phyloP scores from a whole-genome alignment of 37 sponge, comb jelly and placozoan species.

The Beroe ovata region DNA sequence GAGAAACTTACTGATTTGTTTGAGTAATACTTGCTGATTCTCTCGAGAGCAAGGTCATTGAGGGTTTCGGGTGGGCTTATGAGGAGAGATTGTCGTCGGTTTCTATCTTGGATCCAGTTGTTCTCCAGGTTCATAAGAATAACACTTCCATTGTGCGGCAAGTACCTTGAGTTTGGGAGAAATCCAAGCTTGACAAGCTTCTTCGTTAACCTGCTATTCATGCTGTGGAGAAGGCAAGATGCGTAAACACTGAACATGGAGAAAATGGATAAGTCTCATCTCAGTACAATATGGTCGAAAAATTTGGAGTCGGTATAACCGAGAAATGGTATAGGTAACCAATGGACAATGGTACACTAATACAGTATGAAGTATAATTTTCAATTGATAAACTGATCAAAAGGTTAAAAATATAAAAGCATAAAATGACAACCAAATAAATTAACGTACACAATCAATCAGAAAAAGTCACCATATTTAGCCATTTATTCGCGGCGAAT shows the following conservation, averaged over 20 bases:
- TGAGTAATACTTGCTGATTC: neutral
- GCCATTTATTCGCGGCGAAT: neutral
- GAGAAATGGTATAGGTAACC: too few relatives aligned
- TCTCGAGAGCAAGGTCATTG: neutral
- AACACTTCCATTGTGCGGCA: slow-evolving; percentile 49
- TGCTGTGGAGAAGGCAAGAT: neutral
- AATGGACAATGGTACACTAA: too few relatives aligned
- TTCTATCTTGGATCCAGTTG: slow-evolving; percentile 22
- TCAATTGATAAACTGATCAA: neutral
- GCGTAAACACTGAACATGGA: too few relatives aligned
- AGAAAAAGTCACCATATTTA: neutral
- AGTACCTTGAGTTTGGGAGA: slow-evolving; percentile 3
- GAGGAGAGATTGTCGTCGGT: slow-evolving; percentile 12
- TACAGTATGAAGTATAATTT: too few relatives aligned
- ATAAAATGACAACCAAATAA: neutral
- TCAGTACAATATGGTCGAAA: too few relatives aligned
- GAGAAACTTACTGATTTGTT: slow-evolving; percentile 49
- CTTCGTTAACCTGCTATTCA: slow-evolving; percentile 17
- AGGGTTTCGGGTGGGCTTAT: neutral
- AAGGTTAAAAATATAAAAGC: neutral
- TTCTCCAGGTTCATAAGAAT: slow-evolving; percentile 31
- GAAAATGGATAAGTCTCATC: too few relatives aligned
- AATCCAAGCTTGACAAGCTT: slow-evolving; percentile 28
- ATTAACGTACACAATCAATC: neutral
- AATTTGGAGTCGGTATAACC: too few relatives aligned